These are phyloP conservation scores for Physocephala rufipes DNA, from an alignment of 2,888 invertebrate species.

Conservation along the genomic window DNA sequence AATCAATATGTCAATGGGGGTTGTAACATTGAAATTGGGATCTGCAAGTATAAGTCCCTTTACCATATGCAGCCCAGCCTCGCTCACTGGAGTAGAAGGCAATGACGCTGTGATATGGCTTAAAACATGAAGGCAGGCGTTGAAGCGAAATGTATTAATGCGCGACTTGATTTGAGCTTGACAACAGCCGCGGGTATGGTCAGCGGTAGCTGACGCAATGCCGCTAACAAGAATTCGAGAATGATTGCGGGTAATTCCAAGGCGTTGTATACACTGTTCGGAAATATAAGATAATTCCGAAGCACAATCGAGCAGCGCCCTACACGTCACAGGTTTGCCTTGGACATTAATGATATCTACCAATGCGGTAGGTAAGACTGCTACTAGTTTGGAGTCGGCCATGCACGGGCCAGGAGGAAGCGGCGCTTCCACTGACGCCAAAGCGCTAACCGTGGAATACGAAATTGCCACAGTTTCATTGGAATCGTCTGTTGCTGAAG, in stretches of 20 bases:
- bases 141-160: not conserved
- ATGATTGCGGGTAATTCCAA: not conserved
- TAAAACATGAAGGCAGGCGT: not conserved
- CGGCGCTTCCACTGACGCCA: not conserved
- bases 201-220: not conserved
- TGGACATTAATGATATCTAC: not conserved
- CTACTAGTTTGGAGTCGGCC: not conserved
- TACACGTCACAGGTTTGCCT: not conserved
- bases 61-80: not conserved
- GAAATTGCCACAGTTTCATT: not conserved
- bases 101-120: not conserved
- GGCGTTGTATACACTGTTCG: not conserved
- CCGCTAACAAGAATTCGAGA: not conserved
- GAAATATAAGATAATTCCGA: not conserved
- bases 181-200: not conserved
- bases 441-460: not conserved
- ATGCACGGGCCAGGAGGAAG: not conserved
- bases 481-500: not conserved
- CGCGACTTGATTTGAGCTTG: not conserved
- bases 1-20: not conserved
- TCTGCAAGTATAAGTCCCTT: not conserved
- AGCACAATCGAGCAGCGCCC: not conserved
- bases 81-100: not conserved
- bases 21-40: not conserved
- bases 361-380: not conserved